Percentiles rank a stretch among this genome's conserved stretches.
Conservation (phyloP, 2,797 vertebrate genomes). For the Alfaro cultratus region DNA sequence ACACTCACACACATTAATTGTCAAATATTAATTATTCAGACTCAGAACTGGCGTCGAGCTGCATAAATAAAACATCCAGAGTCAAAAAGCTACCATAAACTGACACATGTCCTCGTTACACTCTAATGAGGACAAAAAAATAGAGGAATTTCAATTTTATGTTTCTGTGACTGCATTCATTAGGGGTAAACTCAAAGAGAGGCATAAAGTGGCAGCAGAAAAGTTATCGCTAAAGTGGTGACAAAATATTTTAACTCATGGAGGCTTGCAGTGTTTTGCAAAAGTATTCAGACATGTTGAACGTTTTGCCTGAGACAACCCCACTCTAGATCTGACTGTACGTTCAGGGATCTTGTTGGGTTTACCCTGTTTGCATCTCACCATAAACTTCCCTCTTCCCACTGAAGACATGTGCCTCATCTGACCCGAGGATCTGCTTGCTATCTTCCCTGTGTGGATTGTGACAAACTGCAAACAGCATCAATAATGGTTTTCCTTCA, state of each 20-base stretch:
- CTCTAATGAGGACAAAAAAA: slow-evolving; percentile 56
- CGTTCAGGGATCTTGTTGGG: background rate
- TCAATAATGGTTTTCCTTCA: background rate
- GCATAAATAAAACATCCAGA: slow-evolving; percentile 76
- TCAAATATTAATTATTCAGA: slow-evolving; percentile 79
- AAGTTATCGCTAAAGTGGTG: background rate
- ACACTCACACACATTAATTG: slow-evolving; percentile 51
- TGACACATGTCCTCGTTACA: slow-evolving; percentile 40
- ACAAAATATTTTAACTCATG: slow-evolving; percentile 1
- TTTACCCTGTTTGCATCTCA: background rate
- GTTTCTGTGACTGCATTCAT: slow-evolving; percentile 53
- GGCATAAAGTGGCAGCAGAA: slow-evolving; percentile 12
- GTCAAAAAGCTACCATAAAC: slow-evolving; percentile 67
- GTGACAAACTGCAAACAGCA: background rate
- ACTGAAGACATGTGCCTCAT: background rate
- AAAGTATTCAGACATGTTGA: background rate
- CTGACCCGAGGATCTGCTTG: background rate
- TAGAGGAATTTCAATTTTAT: slow-evolving; percentile 51
- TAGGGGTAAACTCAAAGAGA: slow-evolving; percentile 22
- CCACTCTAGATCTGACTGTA: background rate
- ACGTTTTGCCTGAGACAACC: background rate
- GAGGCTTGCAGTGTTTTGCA: background rate
- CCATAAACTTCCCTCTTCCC: background rate
- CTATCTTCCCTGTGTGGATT: background rate
- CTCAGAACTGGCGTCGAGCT: slow-evolving; percentile 59